These are phyloP conservation scores for Azorinus chamasolen DNA, from an alignment of 2,888 invertebrate species.

Conservation along the genomic window DNA sequence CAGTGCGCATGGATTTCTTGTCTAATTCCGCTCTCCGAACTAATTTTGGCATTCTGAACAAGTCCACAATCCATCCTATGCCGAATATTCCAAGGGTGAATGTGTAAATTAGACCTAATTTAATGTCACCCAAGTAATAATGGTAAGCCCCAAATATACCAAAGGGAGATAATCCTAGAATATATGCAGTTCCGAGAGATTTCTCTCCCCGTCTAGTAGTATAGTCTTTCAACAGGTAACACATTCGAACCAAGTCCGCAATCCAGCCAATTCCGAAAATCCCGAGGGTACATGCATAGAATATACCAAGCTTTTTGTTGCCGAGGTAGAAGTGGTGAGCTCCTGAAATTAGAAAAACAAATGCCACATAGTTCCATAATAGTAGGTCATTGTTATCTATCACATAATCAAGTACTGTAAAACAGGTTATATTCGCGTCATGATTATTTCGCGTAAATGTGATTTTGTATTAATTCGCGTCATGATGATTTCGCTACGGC, in stretches of 20 bases:
- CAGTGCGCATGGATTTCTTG: slow-evolving; percentile 54
- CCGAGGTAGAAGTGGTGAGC: slow-evolving; percentile 67
- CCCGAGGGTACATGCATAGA: slow-evolving; percentile 68
- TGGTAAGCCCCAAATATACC: slow-evolving; percentile 64
- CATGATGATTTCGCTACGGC: too few species aligned
- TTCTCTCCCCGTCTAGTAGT: slow-evolving; percentile 47
- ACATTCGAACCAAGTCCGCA: slow-evolving; percentile 65
- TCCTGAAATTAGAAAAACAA: slow-evolving; percentile 55
- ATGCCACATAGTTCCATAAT: too few species aligned
- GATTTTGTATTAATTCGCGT: too few species aligned
- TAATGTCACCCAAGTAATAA: slow-evolving; percentile 51
- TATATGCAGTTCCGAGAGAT: slow-evolving; percentile 57
- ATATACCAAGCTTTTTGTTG: slow-evolving; percentile 62
- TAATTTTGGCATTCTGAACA: slow-evolving; percentile 54
- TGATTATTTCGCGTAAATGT: too few species aligned
- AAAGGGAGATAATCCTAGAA: slow-evolving; percentile 54
- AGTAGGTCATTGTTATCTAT: too few species aligned
- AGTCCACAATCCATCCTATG: slow-evolving; percentile 64
- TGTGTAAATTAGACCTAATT: slow-evolving; percentile 59
- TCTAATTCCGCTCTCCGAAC: slow-evolving; percentile 50
- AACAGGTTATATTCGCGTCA: too few species aligned
- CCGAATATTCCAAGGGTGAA: slow-evolving; percentile 63
- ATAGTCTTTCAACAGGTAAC: slow-evolving; percentile 51
- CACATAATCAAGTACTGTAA: too few species aligned
- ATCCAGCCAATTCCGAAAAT: slow-evolving; percentile 69